A percentile compares a stretch with the other conserved stretches of the same genome.
Conservation (phyloP, 2,888 invertebrate genomes). For the Pammene aurita region DNA sequence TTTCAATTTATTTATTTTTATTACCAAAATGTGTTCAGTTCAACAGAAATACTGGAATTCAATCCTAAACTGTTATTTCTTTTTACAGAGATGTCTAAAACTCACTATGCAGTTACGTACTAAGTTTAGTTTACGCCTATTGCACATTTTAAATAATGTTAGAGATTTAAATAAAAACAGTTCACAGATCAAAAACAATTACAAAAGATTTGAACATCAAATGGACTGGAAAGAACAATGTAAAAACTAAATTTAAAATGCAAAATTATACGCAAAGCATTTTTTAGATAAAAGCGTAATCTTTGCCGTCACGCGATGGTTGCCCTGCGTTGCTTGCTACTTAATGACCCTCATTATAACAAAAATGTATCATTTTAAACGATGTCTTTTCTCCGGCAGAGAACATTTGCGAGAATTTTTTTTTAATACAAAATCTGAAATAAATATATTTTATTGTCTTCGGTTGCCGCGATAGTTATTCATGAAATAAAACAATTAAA, state of each 20-base stretch:
- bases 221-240: conserved; percentile 18
- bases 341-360: conserved; percentile 20
- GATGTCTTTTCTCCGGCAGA: conserved; percentile 7
- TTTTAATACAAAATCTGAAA: neutral
- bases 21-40: too few relatives aligned
- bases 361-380: conserved; percentile 18
- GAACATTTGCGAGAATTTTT: conserved; percentile 5
- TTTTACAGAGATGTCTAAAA: too few relatives aligned
- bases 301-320: neutral
- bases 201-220: neutral
- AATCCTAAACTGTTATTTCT: too few relatives aligned
- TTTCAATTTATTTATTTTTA: too few relatives aligned
- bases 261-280: neutral
- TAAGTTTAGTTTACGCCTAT: too few relatives aligned
- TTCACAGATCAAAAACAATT: neutral
- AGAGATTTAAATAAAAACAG: too few relatives aligned
- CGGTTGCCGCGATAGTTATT: too few relatives aligned
- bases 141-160: too few relatives aligned
- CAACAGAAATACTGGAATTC: too few relatives aligned
- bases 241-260: conserved; percentile 2
- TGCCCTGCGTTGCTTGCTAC: conserved; percentile 5
- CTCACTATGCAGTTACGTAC: too few relatives aligned
- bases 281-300: conserved; percentile 15
- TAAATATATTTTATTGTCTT: too few relatives aligned
- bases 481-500: too few relatives aligned